Percentiles rank a stretch among this genome's conserved stretches.
phyloP scores from a whole-genome alignment of 64 coral and sea anemone genomes.

The Trachythela sp. region DNA sequence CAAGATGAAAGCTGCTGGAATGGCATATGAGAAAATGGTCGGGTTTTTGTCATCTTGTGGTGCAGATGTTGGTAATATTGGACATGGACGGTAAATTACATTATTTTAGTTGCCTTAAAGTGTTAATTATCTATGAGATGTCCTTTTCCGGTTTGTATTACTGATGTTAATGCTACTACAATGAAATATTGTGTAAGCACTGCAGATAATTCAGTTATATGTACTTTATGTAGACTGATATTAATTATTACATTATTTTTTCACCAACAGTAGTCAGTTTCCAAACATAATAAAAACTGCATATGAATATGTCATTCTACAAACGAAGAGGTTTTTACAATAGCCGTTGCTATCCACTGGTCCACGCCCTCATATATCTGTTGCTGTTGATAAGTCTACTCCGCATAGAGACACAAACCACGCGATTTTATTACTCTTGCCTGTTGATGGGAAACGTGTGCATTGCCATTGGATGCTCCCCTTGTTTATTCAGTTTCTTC shows the following conservation, averaged over 20 bases:
- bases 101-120: too few relatives aligned
- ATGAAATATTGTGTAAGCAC: too few relatives aligned
- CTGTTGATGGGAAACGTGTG: neutral
- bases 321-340: neutral
- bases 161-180: too few relatives aligned
- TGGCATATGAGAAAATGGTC: neutral
- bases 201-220: too few relatives aligned
- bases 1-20: neutral
- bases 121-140: too few relatives aligned
- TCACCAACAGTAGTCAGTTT: neutral
- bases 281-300: neutral
- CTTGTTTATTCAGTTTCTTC: too few relatives aligned
- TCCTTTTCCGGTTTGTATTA: too few relatives aligned
- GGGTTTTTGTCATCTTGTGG: neutral
- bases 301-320: neutral
- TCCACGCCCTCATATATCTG: neutral
- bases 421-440: neutral
- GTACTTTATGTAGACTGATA: too few relatives aligned
- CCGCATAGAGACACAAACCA: neutral
- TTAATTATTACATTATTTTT: neutral
- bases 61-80: neutral
- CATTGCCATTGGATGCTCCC: neutral
- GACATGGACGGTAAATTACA: neutral
- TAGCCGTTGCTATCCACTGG: too few relatives aligned
- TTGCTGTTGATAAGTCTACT: neutral